Evolutionary conservation across 2,888 invertebrate genomes (phyloP), one percentile per base, ranked within the genome.

Genomic region (Drosophila testacea): DNA sequence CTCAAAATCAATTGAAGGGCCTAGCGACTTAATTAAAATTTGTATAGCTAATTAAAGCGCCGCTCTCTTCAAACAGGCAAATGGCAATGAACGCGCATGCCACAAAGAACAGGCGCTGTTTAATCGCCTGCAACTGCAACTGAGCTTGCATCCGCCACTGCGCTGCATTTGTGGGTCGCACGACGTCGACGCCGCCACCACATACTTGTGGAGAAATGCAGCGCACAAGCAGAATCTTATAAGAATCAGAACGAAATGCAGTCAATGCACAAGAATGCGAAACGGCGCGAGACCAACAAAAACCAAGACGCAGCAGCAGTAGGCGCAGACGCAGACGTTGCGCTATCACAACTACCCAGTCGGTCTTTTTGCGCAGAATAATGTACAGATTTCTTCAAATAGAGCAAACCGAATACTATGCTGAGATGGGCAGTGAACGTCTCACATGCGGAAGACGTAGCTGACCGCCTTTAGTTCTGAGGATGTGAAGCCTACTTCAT

Each of bases 181-280:
- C 57, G 57, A 57, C 51, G 52, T 11, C 62, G 44, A n/a, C 28
- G 38, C 34, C 65, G 44, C 36, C 51, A 72, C 36, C 51, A 72
- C 83, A 84, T 84, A 87, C 56, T 81, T 83, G 64, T 22, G 84
- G 83, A 83, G 83, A 84, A 84, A 84, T 84, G 83, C 81, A 83
- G 73, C 51, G 56, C 22, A 47, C 39, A 57, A 52, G 67, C 46
- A 67, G 51, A 47, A 39, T 50, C 51, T 22, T 22, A 57, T 13
- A 79, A 79, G 83, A 84, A 84, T 86, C 83, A 84, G 87, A 84
- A 84, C 89, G 61, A 78, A 86, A 86, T 65, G 83, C 76, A 83
- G 69, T 65, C 81, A 83, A 86, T 83, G 83, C 88, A 86, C 89
- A 83, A 78, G 83, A 83, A 83, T 83, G 83, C 83, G 66, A 77